Evolutionary conservation across 2,113 vertebrate species (phyloP).

Genomic region (Gnathonemus echidnorhynchus): DNA sequence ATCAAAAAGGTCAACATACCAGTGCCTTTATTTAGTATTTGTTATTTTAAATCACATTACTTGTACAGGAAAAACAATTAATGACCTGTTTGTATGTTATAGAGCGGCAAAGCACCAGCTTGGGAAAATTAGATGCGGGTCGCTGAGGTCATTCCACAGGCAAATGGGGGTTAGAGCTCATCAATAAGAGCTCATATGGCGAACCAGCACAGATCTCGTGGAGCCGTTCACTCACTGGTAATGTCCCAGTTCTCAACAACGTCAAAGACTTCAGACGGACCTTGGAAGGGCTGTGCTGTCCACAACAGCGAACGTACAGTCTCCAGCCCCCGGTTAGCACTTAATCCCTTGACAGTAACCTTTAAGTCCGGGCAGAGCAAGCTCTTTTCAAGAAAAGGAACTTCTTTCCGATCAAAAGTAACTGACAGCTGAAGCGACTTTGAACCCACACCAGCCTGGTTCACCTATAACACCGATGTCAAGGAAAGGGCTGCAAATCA

Average conservation of each 20-base stretch:
- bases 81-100: neutral
- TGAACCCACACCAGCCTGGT: neutral
- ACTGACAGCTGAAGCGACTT: neutral
- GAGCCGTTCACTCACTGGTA: neutral
- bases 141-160: neutral
- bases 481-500: neutral
- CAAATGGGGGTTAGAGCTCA: neutral
- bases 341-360: neutral
- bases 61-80: neutral
- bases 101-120: neutral
- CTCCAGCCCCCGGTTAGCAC: neutral
- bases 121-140: neutral
- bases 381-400: neutral
- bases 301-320: neutral
- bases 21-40: neutral
- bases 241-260: neutral
- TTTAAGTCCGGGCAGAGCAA: neutral
- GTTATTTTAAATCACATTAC: neutral
- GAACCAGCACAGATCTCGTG: neutral
- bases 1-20: neutral
- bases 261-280: neutral
- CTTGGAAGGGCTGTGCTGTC: neutral
- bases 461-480: neutral
- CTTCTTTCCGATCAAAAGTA: neutral
- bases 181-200: neutral